Evolutionary conservation across 1,140 invertebrate species (phyloP).

Genomic region (Lutraria rhynchaena): DNA sequence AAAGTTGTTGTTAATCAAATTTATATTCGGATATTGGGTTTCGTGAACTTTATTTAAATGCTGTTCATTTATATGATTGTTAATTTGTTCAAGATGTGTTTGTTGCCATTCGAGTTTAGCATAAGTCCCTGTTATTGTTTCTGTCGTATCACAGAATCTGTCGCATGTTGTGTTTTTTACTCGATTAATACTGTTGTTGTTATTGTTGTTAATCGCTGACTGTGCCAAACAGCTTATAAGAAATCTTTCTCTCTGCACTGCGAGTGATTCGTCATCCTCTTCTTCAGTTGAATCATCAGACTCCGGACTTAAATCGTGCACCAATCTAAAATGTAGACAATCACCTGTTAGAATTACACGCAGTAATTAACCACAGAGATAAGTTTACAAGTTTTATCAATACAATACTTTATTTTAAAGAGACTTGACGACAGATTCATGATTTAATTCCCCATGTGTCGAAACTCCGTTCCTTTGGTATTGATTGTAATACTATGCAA

Average conservation of each 20-base stretch:
- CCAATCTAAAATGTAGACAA: slow-evolving; percentile 51
- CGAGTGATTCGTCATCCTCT: slow-evolving; percentile 51
- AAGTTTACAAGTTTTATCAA: no score
- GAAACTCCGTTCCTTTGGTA: no score
- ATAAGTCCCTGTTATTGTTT: slow-evolving; percentile 51
- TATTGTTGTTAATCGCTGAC: slow-evolving; percentile 39
- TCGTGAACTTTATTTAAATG: slow-evolving; percentile 48
- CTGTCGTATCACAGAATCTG: slow-evolving; percentile 26
- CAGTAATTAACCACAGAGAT: no score
- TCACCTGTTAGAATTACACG: no score
- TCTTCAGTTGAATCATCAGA: slow-evolving; percentile 40
- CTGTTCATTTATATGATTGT: slow-evolving; percentile 60
- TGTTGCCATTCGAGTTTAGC: slow-evolving; percentile 52
- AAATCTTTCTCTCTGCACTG: slow-evolving; percentile 57
- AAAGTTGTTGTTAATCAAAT: slow-evolving; percentile 56
- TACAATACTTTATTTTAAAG: no score
- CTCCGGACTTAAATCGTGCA: slow-evolving; percentile 68
- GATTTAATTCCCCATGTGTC: no score
- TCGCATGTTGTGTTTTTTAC: slow-evolving; percentile 51
- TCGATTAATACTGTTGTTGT: slow-evolving; percentile 53
- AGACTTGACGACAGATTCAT: no score
- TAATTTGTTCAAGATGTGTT: slow-evolving; percentile 52
- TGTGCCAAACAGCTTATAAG: slow-evolving; percentile 60
- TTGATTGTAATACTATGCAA: no score
- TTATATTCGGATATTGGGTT: slow-evolving; percentile 36